A percentile compares a stretch with the other conserved stretches of the same genome.
These are phyloP conservation scores for Pyxicephalus adspersus DNA, from an alignment of 2,113 vertebrate species.

Conservation along the genomic window DNA sequence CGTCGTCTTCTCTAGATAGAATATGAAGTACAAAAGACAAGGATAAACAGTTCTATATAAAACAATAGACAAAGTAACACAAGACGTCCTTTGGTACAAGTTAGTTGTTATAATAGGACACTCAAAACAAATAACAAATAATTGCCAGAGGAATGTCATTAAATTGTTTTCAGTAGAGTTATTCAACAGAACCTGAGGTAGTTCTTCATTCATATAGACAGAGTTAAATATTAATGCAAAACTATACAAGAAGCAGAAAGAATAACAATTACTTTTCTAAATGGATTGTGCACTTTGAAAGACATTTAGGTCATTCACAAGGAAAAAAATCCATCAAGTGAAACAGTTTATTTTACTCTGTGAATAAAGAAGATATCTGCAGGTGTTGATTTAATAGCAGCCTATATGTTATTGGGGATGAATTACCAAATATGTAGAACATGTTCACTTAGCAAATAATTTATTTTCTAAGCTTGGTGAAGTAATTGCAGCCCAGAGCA, in stretches of 20 bases:
- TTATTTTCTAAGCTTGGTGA: no score
- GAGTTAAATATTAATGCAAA: slow-evolving; percentile 29
- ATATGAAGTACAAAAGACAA: neutral
- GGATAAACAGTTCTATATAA: no score
- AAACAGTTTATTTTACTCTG: neutral
- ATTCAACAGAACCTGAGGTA: neutral
- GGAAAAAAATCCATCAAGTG: neutral
- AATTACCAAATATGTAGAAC: neutral
- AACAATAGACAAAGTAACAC: no score
- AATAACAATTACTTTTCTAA: neutral
- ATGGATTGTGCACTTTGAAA: slow-evolving; percentile 5
- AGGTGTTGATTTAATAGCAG: no score
- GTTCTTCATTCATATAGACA: neutral
- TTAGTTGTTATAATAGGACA: no score
- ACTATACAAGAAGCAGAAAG: slow-evolving; percentile 3
- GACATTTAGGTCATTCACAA: slow-evolving; percentile 2
- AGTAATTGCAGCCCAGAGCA: no score
- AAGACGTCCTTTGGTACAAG: no score
- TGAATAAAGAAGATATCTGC: neutral
- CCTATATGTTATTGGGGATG: neutral
- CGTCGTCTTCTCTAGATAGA: neutral
- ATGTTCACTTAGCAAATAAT: neutral
- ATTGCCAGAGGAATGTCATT: neutral
- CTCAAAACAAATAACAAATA: neutral
- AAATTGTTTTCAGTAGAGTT: neutral